phyloP scores from a whole-genome alignment of 2,797 vertebrate species.

The Pterois miles region DNA sequence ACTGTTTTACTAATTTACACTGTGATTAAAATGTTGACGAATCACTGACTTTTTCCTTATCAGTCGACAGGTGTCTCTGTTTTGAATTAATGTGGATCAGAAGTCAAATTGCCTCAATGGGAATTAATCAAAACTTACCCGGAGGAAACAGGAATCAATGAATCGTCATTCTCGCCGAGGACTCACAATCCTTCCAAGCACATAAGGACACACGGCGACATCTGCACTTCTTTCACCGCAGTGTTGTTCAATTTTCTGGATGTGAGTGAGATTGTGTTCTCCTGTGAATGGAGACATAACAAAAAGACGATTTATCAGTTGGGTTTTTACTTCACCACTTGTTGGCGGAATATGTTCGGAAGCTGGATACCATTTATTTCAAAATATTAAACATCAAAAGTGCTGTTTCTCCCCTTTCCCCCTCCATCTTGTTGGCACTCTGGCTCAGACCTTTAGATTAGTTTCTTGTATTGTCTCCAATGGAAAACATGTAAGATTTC shows the following conservation, averaged over 20 bases:
- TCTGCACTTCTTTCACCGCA: not conserved
- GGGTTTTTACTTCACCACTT: conserved; percentile 2
- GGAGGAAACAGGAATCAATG: conserved; percentile 44
- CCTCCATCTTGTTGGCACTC: not conserved
- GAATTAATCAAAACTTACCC: conserved; percentile 43
- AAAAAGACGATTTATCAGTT: not conserved
- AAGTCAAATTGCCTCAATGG: conserved; percentile 18
- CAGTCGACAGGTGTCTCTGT: conserved; percentile 2
- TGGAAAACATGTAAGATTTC: conserved; percentile 1
- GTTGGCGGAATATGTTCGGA: conserved; percentile 9
- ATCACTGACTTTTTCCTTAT: conserved; percentile 15
- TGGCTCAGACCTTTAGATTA: conserved; percentile 12
- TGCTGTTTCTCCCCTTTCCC: not conserved
- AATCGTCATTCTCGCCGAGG: conserved; percentile 30
- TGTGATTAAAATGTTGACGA: conserved; percentile 43
- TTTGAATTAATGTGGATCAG: conserved; percentile 43
- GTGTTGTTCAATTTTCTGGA: conserved; percentile 2
- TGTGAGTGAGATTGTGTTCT: not conserved
- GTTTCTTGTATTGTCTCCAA: conserved; percentile 6
- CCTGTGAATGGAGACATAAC: not conserved
- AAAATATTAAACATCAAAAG: conserved; percentile 25
- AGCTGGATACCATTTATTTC: conserved; percentile 3
- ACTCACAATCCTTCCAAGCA: conserved; percentile 9
- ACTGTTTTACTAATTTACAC: conserved; percentile 18
- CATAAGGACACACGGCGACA: conserved; percentile 40